Conservation (phyloP, 2,888 invertebrate species). For the Hybos culiciformis region DNA sequence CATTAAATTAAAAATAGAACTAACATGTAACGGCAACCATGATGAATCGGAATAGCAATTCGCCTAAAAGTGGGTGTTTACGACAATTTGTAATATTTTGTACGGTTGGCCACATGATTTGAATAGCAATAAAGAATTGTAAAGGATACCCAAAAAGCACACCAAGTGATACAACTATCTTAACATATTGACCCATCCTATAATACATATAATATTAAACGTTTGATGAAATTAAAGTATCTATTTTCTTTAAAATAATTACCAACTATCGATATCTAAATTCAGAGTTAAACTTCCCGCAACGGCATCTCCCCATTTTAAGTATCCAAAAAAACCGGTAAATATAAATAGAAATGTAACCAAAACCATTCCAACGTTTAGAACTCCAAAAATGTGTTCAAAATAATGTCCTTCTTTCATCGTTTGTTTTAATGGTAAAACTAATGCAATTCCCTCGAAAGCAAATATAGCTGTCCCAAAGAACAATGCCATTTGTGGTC, state of each 20-base stretch:
- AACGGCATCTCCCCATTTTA: constrained; percentile 72
- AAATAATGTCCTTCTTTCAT: constrained; percentile 72
- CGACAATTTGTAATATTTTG: constrained; percentile 41
- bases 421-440: constrained; percentile 86
- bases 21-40: constrained; percentile 75
- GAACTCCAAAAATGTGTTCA: constrained; percentile 64
- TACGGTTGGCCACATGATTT: constrained; percentile 71
- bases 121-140: constrained; percentile 89
- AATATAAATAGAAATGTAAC: constrained; percentile 65
- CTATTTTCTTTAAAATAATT: too few relatives aligned
- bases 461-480: constrained; percentile 94
- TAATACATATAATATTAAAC: constrained; percentile 18
- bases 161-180: constrained; percentile 69
- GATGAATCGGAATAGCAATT: constrained; percentile 54
- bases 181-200: constrained; percentile 70
- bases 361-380: constrained; percentile 78
- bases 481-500: constrained; percentile 62
- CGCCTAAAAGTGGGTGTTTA: constrained; percentile 43
- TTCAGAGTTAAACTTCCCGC: constrained; percentile 81
- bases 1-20: constrained; percentile 29
- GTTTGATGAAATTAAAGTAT: too few relatives aligned
- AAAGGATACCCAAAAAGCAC: constrained; percentile 84
- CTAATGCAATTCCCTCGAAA: constrained; percentile 90
- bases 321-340: constrained; percentile 77
- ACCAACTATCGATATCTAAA: constrained; percentile 39